Conservation (phyloP, 2,888 invertebrate genomes). For the Lasioglossum marginatum region DNA sequence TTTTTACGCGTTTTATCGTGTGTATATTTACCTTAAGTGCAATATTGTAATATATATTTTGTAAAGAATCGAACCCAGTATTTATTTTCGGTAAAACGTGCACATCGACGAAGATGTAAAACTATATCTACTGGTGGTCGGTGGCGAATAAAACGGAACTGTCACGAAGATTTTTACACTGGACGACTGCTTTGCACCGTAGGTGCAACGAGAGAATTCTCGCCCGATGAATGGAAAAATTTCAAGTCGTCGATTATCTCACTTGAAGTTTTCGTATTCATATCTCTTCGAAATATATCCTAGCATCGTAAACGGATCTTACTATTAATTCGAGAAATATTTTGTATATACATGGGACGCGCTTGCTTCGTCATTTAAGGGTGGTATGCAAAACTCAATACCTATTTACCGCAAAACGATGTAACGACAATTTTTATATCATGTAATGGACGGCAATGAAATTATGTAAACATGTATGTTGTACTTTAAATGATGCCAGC, state of each 20-base stretch:
- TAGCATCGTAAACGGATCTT: conserved; percentile 41
- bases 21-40: conserved; percentile 74
- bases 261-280: conserved; percentile 53
- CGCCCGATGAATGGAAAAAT: conserved; percentile 22
- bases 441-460: conserved; percentile 65
- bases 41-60: conserved; percentile 76
- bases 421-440: conserved; percentile 71
- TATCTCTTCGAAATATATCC: conserved; percentile 60
- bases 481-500: conserved; percentile 65
- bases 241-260: conserved; percentile 42
- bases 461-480: conserved; percentile 62
- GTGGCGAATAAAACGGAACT: conserved; percentile 1
- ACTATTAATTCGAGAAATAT: conserved; percentile 48
- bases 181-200: conserved; percentile 11
- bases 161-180: conserved; percentile 51
- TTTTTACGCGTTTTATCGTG: conserved; percentile 74
- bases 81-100: conserved; percentile 69
- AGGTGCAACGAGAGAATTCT: conserved; percentile 1
- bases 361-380: conserved; percentile 71
- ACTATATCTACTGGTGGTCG: conserved; percentile 50
- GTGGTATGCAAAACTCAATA: conserved; percentile 51
- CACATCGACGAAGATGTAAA: conserved; percentile 59
- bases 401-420: conserved; percentile 66
- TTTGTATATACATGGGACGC: conserved; percentile 67
- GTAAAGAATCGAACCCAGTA: conserved; percentile 70